These are phyloP conservation scores for Melanotaenia nigrans DNA, from an alignment of 2,797 vertebrate species.

Conservation along the genomic window DNA sequence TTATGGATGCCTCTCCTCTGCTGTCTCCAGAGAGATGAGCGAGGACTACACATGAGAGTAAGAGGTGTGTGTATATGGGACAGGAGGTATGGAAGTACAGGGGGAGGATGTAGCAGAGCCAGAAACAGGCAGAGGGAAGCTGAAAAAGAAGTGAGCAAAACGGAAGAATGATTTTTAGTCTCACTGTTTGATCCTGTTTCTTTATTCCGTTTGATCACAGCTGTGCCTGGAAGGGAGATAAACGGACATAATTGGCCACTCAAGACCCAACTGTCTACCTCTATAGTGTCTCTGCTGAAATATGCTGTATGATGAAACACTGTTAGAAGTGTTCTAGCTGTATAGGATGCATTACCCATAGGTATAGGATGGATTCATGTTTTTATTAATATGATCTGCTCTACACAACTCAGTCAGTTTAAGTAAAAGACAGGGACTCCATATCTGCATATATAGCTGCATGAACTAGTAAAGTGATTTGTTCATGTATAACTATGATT, in stretches of 20 bases:
- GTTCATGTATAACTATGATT: background rate
- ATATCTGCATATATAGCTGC: background rate
- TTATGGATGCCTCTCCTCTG: slow-evolving; percentile 55
- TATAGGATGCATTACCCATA: slow-evolving; percentile 41
- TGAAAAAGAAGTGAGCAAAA: slow-evolving; percentile 55
- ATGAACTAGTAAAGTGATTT: background rate
- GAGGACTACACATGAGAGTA: slow-evolving; percentile 34
- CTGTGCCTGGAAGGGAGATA: slow-evolving; percentile 80
- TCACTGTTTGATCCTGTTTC: slow-evolving; percentile 77
- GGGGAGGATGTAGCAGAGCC: slow-evolving; percentile 56
- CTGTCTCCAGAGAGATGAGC: slow-evolving; percentile 55
- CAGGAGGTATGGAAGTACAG: slow-evolving; percentile 46
- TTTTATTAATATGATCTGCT: slow-evolving; percentile 16
- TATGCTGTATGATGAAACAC: slow-evolving; percentile 68
- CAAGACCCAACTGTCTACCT: slow-evolving; percentile 80
- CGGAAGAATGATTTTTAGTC: slow-evolving; percentile 72
- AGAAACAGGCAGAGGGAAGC: slow-evolving; percentile 58
- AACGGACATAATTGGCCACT: slow-evolving; percentile 83
- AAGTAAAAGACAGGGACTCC: slow-evolving; percentile 8
- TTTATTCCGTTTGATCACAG: slow-evolving; percentile 80
- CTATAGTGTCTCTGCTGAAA: slow-evolving; percentile 71
- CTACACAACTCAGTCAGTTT: background rate
- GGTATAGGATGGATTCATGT: slow-evolving; percentile 36
- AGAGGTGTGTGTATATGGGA: slow-evolving; percentile 30
- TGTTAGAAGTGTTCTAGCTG: slow-evolving; percentile 26